Base-by-base conservation (phyloP, 1,140 invertebrate genomes). In the Euura lappo region DNA sequence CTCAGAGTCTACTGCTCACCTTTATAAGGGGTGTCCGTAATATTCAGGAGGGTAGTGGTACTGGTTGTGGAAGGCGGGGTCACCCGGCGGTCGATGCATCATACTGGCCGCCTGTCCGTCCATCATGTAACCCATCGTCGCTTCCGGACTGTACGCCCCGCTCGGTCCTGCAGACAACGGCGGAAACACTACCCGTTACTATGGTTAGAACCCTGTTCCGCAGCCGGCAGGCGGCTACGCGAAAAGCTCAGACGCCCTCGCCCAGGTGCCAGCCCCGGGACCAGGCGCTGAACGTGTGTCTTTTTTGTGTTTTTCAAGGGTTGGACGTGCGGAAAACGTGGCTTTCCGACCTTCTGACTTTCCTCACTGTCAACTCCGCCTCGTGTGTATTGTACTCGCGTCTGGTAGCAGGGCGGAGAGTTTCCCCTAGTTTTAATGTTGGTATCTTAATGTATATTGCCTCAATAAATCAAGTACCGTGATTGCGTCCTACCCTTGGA, bases 111-210 rank as follows among this genome's bases (percentile, higher is more conserved):
- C 91, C 89, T 96, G 95, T 80, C 96, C 95, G 89, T 98, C 97
- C 95, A 98, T 97, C 95, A 97, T 97, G 91, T 98, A 98, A 81
- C 96, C 95, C 94, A 98, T 97, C 83, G 93, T 92, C 80, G 94
- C 94, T 85, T 98, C 97, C 76, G 96, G 96, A 91, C 96, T 97
- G 90, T 98, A 98, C 72, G 95, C 94, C 84, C 96, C 95, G 89
- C 95, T 96, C 87, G 96, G 95, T 89, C 95, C 95, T 91, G 94
- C 93, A 89, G 95, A 94, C 83, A 88, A 87, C 83, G 94, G 94
- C 85, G 93, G 93, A 91, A 95, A 96, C 85, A 96, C 94, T 96
- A 92, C 89, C 86, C 86, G 87, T 89, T 88, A 90, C 83, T 87
- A 86, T 73, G 86, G 87, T 90, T 87, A 89, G 85, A 87, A 82